These are phyloP conservation scores for Neopelma chrysocephalum DNA, from an alignment of 2,797 vertebrate species.

Conservation along the genomic window DNA sequence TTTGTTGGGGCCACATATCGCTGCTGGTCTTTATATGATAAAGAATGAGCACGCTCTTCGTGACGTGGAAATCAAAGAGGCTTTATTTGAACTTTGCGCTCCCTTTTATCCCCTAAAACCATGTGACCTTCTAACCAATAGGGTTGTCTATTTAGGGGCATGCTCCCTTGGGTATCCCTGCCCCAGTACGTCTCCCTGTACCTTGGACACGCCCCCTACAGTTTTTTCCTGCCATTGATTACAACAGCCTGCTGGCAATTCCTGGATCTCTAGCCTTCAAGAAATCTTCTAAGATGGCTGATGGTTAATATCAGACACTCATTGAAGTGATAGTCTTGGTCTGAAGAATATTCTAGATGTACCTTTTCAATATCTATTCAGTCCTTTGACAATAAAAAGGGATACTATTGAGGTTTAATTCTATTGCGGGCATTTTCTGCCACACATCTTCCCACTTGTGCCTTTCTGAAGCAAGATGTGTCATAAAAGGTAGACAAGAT, in stretches of 20 bases:
- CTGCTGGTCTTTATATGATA: no score
- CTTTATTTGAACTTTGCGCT: no score
- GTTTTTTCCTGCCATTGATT: neutral
- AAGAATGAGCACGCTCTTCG: no score
- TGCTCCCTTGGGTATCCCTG: no score
- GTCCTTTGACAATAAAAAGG: neutral
- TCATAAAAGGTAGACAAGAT: neutral
- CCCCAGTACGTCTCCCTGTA: no score
- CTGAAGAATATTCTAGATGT: neutral
- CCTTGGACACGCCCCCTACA: no score
- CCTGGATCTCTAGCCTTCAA: neutral
- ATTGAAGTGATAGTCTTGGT: neutral
- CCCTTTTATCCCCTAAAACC: no score
- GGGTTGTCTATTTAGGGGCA: no score
- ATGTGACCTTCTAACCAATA: no score
- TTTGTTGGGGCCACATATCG: no score
- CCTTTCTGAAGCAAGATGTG: neutral
- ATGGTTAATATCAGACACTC: neutral
- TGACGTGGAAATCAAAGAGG: no score
- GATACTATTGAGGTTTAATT: neutral
- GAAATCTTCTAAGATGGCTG: neutral
- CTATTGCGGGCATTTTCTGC: neutral
- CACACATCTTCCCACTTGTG: neutral
- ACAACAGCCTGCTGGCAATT: neutral
- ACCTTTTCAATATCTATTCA: neutral